Percentiles rank a stretch among this genome's conserved stretches.
phyloP scores from a whole-genome alignment of 2,888 invertebrate genomes.

The Aquatica leii region DNA sequence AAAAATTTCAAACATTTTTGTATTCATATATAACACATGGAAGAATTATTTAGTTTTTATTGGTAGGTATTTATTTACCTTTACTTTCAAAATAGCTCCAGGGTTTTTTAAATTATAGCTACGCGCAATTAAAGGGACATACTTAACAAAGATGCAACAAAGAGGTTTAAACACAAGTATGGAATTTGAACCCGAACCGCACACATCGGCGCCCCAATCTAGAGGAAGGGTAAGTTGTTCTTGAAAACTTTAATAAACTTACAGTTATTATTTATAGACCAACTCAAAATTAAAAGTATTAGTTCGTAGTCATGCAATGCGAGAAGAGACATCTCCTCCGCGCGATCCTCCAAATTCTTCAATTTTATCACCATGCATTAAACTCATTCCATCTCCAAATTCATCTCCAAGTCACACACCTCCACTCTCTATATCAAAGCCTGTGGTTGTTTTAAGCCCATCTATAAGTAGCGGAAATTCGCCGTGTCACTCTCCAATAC shows the following conservation, averaged over 20 bases:
- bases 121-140: slow-evolving; percentile 29
- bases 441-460: slow-evolving; percentile 53
- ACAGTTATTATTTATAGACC: slow-evolving; percentile 58
- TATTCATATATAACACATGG: slow-evolving; percentile 19
- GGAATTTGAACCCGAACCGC: slow-evolving; percentile 49
- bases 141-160: slow-evolving; percentile 53
- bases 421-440: slow-evolving; percentile 37
- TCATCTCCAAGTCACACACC: slow-evolving; percentile 29
- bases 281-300: slow-evolving; percentile 83
- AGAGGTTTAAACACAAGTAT: slow-evolving; percentile 49
- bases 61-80: too few species aligned
- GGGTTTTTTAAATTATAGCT: slow-evolving; percentile 17
- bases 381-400: slow-evolving; percentile 52
- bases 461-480: slow-evolving; percentile 49
- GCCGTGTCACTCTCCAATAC: slow-evolving; percentile 44
- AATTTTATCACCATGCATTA: slow-evolving; percentile 54
- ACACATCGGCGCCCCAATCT: slow-evolving; percentile 38
- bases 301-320: slow-evolving; percentile 89
- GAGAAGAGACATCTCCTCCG: slow-evolving; percentile 77
- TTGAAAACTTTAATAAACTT: neutral
- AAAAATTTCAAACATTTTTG: slow-evolving; percentile 3
- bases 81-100: neutral
- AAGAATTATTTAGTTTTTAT: slow-evolving; percentile 10
- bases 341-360: slow-evolving; percentile 59
- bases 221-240: slow-evolving; percentile 43